Conservation (phyloP, 2,113 vertebrate genomes). For the Elaphurus davidianus region DNA sequence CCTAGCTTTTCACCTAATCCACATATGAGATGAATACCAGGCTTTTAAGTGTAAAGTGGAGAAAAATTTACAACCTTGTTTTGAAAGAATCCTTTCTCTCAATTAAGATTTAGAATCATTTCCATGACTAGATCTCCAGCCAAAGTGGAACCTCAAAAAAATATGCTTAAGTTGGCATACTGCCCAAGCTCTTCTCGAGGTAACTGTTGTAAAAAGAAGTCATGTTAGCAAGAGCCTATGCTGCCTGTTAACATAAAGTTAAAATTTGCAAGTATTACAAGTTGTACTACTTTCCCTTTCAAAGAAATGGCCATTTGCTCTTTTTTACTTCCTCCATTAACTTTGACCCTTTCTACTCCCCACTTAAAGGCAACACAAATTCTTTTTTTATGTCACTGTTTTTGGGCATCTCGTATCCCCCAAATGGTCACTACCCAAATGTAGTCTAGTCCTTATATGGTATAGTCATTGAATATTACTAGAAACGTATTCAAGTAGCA, state of each 20-base stretch:
- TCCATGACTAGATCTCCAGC: not conserved
- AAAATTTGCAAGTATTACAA: not conserved
- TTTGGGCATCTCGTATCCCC: not conserved
- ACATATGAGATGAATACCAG: not conserved
- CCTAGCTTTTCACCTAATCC: not conserved
- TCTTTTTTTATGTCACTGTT: not conserved
- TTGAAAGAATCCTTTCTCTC: not conserved
- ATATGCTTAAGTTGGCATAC: not conserved
- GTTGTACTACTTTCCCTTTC: not conserved
- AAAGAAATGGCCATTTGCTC: not conserved
- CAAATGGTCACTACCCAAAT: not conserved
- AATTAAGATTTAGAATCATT: not conserved
- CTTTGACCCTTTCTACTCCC: not conserved
- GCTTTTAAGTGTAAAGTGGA: not conserved
- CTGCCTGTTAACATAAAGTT: not conserved
- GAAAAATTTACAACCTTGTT: not conserved
- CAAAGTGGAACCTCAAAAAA: not conserved
- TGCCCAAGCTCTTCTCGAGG: not conserved
- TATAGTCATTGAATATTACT: not conserved
- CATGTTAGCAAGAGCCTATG: not conserved
- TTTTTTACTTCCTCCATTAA: not conserved
- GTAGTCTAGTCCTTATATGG: not conserved
- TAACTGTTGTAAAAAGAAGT: not conserved
- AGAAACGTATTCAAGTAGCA: not conserved
- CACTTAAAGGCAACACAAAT: not conserved